Evolutionary conservation across 1,140 invertebrate genomes (phyloP), one percentile per base, ranked within the genome.

Genomic region (Chymomyza costata): DNA sequence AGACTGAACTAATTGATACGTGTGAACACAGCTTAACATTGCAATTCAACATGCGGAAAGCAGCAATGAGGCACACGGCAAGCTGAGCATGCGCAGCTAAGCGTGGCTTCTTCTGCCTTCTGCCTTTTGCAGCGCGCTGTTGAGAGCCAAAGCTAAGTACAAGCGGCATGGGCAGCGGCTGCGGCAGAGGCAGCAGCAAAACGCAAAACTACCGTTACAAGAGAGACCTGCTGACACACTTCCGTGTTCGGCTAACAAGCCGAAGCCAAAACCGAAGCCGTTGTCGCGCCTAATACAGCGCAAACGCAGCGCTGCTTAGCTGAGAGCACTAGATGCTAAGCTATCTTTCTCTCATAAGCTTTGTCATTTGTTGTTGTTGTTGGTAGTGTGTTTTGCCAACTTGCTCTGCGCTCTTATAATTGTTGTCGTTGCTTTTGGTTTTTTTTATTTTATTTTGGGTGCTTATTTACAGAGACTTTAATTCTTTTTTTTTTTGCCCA

Each of bases 161-260:
- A n/a, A n/a, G n/a, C n/a, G n/a, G n/a, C n/a, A n/a, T n/a, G n/a
- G 25, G 31, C 55, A 45, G 11, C 35, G 31, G 16, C 51, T 47
- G 46, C 16, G 28, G 44, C 57, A 54, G 25, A 47, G 31, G 59
- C 49, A 58, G 54, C 59, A 61, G 60, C 57, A 52, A 80, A 39
- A 39, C 2, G 17, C 6, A 16, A 39, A 84, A 82, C 67, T 83
- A 84, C 82, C 82, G 82, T 84, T 84, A 84, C 46, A 64, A 66
- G 58, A 84, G 80, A 84, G 83, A 84, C 83, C 83, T 84, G 83
- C 83, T 84, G 82, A 84, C 83, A 84, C 74, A 84, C 83, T 84
- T 84, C 82, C 83, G 82, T 65, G 82, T 65, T 83, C 80, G 64
- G 71, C 69, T 65, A 49, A 25, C 21, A 58, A 54, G 52, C 66